Conservation (phyloP, 1,140 invertebrate genomes). For the Brachionus koreanus region DNA sequence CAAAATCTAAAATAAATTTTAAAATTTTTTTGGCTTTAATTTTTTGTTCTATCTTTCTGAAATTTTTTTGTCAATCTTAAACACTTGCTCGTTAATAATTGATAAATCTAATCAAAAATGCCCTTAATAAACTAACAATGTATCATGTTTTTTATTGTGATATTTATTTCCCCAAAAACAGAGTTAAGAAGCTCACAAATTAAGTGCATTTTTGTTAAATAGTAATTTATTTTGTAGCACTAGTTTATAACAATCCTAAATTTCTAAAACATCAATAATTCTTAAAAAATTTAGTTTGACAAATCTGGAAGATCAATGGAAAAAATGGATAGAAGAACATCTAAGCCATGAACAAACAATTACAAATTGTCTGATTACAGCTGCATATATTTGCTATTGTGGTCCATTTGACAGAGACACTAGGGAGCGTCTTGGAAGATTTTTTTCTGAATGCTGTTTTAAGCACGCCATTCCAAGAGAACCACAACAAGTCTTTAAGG, state of each 20-base stretch:
- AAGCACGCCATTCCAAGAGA: constrained; percentile 54
- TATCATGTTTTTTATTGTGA: not conserved
- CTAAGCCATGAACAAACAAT: constrained; percentile 53
- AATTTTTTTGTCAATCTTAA: not conserved
- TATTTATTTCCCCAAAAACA: not conserved
- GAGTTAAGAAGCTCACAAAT: not conserved
- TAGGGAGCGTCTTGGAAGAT: constrained; percentile 54
- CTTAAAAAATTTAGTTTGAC: not conserved
- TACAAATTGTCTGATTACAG: constrained; percentile 55
- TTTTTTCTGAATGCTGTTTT: constrained; percentile 57
- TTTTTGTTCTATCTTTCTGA: not conserved
- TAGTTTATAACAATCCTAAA: too few relatives aligned
- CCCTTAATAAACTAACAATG: not conserved
- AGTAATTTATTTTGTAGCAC: not conserved
- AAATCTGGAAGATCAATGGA: constrained; percentile 53
- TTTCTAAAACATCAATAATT: not conserved
- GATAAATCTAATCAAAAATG: not conserved
- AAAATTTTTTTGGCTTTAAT: not conserved
- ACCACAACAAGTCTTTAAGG: constrained; percentile 52
- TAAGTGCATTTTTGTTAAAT: not conserved
- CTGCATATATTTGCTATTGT: constrained; percentile 57
- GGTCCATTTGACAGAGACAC: constrained; percentile 54
- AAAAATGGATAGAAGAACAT: constrained; percentile 55
- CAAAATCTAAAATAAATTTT: too few relatives aligned
- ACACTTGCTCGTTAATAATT: not conserved